phyloP scores from a whole-genome alignment of 2,888 invertebrate species.

The Agrochola litura region DNA sequence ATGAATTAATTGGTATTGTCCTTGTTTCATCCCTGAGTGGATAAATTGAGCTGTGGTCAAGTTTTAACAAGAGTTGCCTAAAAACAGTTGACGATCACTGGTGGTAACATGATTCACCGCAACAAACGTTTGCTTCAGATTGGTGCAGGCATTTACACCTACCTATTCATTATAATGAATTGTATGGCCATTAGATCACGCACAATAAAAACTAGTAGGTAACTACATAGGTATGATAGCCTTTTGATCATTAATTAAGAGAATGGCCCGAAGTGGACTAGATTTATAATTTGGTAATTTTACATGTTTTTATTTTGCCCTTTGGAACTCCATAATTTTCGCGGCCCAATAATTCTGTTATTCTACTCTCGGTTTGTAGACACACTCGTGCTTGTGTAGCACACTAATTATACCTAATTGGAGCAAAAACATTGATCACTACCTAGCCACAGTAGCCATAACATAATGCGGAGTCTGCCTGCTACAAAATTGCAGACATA shows the following conservation, averaged over 20 bases:
- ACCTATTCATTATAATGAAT: conserved; percentile 64
- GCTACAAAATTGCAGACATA: neutral
- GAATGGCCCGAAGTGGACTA: conserved; percentile 9
- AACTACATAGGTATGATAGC: conserved; percentile 21
- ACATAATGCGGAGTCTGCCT: neutral
- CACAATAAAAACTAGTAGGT: conserved; percentile 29
- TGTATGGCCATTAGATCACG: conserved; percentile 60
- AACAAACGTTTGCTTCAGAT: conserved; percentile 75
- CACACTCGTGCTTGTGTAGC: neutral
- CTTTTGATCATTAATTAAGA: conserved; percentile 25
- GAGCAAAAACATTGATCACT: neutral
- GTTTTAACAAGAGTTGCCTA: conserved; percentile 17
- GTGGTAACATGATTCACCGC: conserved; percentile 79
- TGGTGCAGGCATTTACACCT: conserved; percentile 74
- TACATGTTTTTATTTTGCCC: neutral
- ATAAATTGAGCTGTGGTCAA: neutral
- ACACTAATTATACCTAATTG: neutral
- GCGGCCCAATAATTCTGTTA: neutral
- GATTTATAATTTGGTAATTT: conserved; percentile 2
- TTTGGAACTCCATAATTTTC: conserved; percentile 18
- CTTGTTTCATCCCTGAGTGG: neutral
- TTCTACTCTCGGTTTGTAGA: neutral
- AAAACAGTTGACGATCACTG: conserved; percentile 78
- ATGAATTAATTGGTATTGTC: neutral
- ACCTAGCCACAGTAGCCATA: neutral